Conservation (phyloP, 2,113 vertebrate genomes). For the Lagopus muta region DNA sequence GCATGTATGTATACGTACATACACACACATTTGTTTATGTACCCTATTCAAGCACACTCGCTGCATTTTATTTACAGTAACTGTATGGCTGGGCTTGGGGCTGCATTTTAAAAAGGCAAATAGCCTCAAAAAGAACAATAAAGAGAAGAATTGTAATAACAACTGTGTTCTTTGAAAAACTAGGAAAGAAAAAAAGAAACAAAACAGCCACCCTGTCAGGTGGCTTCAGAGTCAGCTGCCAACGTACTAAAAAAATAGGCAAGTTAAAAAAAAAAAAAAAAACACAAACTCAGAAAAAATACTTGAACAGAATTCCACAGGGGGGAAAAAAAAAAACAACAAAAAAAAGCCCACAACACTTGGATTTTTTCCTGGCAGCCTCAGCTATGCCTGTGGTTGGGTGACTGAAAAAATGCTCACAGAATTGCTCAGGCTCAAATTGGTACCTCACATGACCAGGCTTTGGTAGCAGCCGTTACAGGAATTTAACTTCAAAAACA, state of each 20-base stretch:
- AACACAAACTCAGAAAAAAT: neutral
- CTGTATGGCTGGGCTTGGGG: neutral
- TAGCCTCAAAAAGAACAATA: neutral
- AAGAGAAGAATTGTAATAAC: neutral
- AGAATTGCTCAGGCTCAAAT: slow-evolving; percentile 34
- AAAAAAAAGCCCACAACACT: neutral
- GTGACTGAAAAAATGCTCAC: neutral
- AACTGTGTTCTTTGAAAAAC: neutral
- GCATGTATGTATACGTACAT: too few relatives aligned
- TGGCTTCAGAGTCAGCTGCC: slow-evolving; percentile 12
- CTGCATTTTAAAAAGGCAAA: neutral
- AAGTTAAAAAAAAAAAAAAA: neutral
- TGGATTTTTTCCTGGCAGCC: neutral
- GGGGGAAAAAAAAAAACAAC: neutral
- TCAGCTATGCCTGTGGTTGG: neutral
- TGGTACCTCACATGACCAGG: neutral
- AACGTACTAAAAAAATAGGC: neutral
- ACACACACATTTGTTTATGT: neutral
- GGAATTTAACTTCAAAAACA: slow-evolving; percentile 17
- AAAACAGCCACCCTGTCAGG: neutral
- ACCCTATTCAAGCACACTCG: neutral
- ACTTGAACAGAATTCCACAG: neutral
- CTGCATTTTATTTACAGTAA: neutral
- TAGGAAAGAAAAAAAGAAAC: neutral
- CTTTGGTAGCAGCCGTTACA: neutral